Conservation (phyloP, 2,797 vertebrate genomes). For the Tinamus major region DNA sequence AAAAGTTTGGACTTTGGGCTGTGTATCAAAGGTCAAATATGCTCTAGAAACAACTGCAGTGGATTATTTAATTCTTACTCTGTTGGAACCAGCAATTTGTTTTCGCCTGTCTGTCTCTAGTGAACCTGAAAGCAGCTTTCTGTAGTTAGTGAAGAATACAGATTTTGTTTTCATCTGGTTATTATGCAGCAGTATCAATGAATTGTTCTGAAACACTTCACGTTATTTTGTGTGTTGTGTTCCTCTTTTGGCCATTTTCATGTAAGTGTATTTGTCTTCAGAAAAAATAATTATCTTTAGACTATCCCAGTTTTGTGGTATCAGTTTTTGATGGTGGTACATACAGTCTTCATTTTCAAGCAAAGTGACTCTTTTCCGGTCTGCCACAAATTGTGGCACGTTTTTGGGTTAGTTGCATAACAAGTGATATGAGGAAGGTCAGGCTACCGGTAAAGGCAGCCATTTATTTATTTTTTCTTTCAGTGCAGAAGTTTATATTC, state of each 20-base stretch:
- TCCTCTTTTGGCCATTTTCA: background rate
- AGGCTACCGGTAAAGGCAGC: background rate
- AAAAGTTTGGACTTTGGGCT: background rate
- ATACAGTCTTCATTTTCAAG: conserved; percentile 4
- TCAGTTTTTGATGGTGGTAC: no score
- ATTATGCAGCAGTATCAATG: background rate
- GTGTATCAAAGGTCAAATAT: background rate
- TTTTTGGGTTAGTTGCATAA: conserved; percentile 66
- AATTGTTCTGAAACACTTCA: background rate
- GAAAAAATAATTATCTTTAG: background rate
- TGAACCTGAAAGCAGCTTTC: background rate
- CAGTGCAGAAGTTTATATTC: background rate
- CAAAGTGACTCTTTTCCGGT: background rate
- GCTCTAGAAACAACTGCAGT: background rate
- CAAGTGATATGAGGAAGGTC: conserved; percentile 19
- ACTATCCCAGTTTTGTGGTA: background rate
- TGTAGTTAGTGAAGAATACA: background rate
- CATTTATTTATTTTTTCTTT: background rate
- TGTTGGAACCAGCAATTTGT: background rate
- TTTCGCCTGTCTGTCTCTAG: background rate
- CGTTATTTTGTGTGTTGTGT: background rate
- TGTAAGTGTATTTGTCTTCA: background rate
- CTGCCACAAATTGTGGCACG: background rate
- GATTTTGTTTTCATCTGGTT: background rate
- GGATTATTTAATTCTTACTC: background rate